Evolutionary conservation across 2,113 vertebrate genomes (phyloP).

Genomic region (Oncorhynchus keta): DNA sequence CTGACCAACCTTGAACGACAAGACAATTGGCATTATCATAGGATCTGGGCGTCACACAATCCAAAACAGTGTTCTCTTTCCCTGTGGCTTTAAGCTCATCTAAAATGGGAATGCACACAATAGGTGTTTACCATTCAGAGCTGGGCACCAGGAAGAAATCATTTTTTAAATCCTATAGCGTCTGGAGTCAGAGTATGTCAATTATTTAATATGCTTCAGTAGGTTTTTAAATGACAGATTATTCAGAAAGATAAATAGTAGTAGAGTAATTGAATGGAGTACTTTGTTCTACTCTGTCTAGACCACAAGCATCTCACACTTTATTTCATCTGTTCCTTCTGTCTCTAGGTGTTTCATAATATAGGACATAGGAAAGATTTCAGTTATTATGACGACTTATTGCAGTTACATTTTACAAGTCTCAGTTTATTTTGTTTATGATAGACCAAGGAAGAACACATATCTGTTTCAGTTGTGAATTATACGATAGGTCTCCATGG

Average conservation of each 20-base stretch:
- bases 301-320: slow-evolving; percentile 23
- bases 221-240: slow-evolving; percentile 20
- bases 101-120: slow-evolving; percentile 2
- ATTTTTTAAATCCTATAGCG: slow-evolving; percentile 3
- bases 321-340: slow-evolving; percentile 7
- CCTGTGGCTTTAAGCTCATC: too few species aligned
- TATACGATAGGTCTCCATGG: not conserved
- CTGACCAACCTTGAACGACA: slow-evolving; percentile 10
- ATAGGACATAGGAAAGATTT: not conserved
- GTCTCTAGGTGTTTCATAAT: too few species aligned
- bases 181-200: slow-evolving; percentile 23
- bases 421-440: not conserved
- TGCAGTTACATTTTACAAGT: not conserved
- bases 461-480: not conserved
- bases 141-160: slow-evolving; percentile 42
- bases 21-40: slow-evolving; percentile 14
- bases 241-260: slow-evolving; percentile 31
- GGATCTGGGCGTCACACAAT: slow-evolving; percentile 48
- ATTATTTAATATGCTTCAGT: slow-evolving; percentile 25
- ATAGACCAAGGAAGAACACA: not conserved
- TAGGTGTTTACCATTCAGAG: not conserved
- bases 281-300: slow-evolving; percentile 20
- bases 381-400: not conserved
- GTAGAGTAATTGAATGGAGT: slow-evolving; percentile 43
- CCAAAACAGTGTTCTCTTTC: not conserved